Percentiles rank a stretch among this genome's conserved stretches.
Conservation (phyloP, 2,113 vertebrate species). For the Conger conger region DNA sequence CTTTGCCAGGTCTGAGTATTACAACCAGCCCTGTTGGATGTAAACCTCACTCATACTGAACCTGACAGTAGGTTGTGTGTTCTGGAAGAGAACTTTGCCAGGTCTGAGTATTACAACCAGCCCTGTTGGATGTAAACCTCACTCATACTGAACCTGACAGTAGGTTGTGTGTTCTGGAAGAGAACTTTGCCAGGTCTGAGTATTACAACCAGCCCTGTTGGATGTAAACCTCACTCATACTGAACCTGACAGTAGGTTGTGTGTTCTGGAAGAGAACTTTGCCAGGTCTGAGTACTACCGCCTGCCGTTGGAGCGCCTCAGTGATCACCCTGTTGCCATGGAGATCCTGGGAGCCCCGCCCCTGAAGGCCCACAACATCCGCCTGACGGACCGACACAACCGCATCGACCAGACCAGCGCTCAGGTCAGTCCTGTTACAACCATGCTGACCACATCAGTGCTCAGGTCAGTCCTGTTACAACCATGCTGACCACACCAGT, state of each 20-base stretch:
- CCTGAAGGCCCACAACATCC: slow-evolving; percentile 74
- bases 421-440: slow-evolving; percentile 50
- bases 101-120: too few species aligned
- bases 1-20: too few species aligned
- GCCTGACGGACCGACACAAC: slow-evolving; percentile 70
- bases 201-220: not conserved
- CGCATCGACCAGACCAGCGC: slow-evolving; percentile 58
- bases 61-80: too few species aligned
- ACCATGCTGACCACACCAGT: not conserved
- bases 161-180: too few species aligned
- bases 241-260: not conserved
- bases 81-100: too few species aligned
- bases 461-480: not conserved
- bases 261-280: slow-evolving; percentile 62
- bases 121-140: too few species aligned
- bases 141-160: too few species aligned
- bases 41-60: too few species aligned
- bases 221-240: too few species aligned
- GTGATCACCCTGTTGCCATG: slow-evolving; percentile 63
- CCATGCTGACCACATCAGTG: not conserved
- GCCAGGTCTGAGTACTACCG: slow-evolving; percentile 71
- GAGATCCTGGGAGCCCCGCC: slow-evolving; percentile 74
- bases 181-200: too few species aligned
- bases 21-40: too few species aligned
- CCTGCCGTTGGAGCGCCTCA: slow-evolving; percentile 70